Evolutionary conservation across 2,113 vertebrate species (phyloP).

Genomic region (Limnothrissa miodon): DNA sequence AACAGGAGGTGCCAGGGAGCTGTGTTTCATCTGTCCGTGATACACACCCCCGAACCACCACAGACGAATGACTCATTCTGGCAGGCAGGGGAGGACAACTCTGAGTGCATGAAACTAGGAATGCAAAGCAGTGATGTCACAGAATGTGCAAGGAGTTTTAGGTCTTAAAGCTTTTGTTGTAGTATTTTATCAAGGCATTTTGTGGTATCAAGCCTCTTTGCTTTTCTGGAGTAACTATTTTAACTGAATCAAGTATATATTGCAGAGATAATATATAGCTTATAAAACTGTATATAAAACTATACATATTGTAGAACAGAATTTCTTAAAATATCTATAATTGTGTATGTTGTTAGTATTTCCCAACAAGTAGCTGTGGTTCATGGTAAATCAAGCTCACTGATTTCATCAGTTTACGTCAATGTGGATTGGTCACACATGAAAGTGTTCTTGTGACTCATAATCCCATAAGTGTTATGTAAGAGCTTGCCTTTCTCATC

Average conservation of each 20-base stretch:
- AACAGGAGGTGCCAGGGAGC: background rate
- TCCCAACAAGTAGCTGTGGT: background rate
- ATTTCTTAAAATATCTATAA: too few species aligned
- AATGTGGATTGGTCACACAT: conserved; percentile 32
- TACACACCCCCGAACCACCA: conserved; percentile 2
- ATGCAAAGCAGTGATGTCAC: background rate
- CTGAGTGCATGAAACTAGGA: background rate
- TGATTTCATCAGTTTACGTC: conserved; percentile 23
- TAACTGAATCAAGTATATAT: too few species aligned
- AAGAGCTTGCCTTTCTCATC: conserved; percentile 46
- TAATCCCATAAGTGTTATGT: conserved; percentile 52
- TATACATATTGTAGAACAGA: too few species aligned
- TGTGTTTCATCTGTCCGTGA: background rate
- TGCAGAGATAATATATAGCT: too few species aligned
- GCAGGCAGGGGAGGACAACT: background rate
- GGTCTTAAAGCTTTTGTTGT: background rate
- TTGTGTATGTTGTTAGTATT: background rate
- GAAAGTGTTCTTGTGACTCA: conserved; percentile 56
- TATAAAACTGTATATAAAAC: too few species aligned
- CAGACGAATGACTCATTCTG: background rate
- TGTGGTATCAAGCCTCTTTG: too few species aligned
- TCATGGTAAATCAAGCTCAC: background rate
- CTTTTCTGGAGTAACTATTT: background rate
- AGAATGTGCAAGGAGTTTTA: background rate
- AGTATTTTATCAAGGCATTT: background rate